These are phyloP conservation scores for Clunio marinus DNA, from an alignment of 2,888 invertebrate genomes.

Conservation along the genomic window DNA sequence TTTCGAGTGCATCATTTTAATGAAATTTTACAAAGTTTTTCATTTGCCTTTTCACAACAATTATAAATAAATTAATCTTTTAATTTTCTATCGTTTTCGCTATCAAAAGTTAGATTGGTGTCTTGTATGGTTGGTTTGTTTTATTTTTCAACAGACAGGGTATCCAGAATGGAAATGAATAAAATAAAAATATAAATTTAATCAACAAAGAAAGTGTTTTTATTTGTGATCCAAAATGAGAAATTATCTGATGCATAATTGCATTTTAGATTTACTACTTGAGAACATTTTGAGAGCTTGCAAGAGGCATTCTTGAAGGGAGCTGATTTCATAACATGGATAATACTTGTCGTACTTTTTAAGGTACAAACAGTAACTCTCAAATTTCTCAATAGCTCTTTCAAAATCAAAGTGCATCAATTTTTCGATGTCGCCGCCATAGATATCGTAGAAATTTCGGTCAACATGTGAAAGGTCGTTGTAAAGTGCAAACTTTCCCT, in stretches of 20 bases:
- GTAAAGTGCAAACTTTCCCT: slow-evolving; percentile 63
- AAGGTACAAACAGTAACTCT: slow-evolving; percentile 19
- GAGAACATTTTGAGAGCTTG: slow-evolving; percentile 16
- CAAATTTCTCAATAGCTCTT: background rate
- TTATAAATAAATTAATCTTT: background rate
- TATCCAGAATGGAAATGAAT: background rate
- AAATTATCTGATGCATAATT: no score
- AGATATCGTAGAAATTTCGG: background rate
- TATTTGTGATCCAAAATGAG: no score
- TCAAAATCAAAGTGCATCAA: background rate
- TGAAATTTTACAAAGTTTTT: no score
- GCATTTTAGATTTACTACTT: slow-evolving; percentile 24
- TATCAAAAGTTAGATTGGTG: background rate
- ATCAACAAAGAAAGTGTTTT: background rate
- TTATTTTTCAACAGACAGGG: background rate
- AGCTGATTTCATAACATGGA: slow-evolving; percentile 20
- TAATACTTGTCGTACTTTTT: slow-evolving; percentile 7
- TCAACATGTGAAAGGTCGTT: background rate
- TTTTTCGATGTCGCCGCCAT: background rate
- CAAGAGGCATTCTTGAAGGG: slow-evolving; percentile 31
- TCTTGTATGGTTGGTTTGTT: background rate
- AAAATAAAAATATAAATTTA: background rate
- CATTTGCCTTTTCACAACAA: background rate
- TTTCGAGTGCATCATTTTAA: background rate
- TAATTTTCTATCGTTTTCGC: background rate